phyloP scores from a whole-genome alignment of 2,888 invertebrate genomes.

The Abrostola triplasia region DNA sequence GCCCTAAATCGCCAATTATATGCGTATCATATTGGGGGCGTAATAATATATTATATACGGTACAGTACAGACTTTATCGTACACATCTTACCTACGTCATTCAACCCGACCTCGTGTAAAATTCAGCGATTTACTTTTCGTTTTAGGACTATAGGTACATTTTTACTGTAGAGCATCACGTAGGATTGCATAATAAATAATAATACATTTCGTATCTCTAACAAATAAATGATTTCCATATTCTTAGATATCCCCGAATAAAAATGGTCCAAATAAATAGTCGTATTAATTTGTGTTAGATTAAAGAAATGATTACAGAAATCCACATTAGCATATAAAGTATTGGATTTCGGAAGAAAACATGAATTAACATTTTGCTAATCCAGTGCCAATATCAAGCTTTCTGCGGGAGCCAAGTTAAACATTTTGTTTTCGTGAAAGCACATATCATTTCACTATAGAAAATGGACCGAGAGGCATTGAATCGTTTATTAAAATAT shows the following conservation, averaged over 20 bases:
- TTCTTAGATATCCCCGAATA: too few relatives aligned
- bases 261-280: neutral
- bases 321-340: slow-evolving; percentile 23
- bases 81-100: neutral
- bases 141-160: neutral
- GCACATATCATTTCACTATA: slow-evolving; percentile 27
- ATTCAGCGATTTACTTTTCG: neutral
- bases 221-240: neutral
- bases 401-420: slow-evolving; percentile 39
- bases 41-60: slow-evolving; percentile 5
- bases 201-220: slow-evolving; percentile 3
- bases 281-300: too few relatives aligned
- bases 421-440: slow-evolving; percentile 37
- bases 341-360: slow-evolving; percentile 43
- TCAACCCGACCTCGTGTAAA: neutral
- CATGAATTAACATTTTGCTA: slow-evolving; percentile 26
- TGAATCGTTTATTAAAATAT: too few relatives aligned
- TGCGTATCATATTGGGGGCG: slow-evolving; percentile 10
- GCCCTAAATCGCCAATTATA: slow-evolving; percentile 28
- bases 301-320: slow-evolving; percentile 16
- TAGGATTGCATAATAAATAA: slow-evolving; percentile 13
- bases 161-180: neutral
- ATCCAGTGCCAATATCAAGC: slow-evolving; percentile 32
- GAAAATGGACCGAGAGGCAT: slow-evolving; percentile 8
- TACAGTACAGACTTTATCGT: slow-evolving; percentile 1